Percentiles rank a stretch among this genome's conserved stretches.
Conservation (phyloP, 1,140 invertebrate species). For the Ips nitidus region DNA sequence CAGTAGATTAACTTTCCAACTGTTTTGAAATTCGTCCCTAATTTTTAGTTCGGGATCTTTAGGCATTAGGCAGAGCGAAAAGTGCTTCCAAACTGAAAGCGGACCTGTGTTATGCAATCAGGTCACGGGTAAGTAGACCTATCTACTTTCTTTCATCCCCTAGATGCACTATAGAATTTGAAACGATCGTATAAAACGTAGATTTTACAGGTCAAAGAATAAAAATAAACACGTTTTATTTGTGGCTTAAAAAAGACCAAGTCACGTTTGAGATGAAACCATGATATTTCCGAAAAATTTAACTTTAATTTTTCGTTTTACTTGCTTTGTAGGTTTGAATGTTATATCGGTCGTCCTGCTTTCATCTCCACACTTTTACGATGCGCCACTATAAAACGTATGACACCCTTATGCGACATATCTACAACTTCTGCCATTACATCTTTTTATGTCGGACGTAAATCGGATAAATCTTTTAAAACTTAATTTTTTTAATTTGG, state of each 20-base stretch:
- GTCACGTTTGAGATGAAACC: slow-evolving; percentile 3
- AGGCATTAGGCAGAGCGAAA: too few species aligned
- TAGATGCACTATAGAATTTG: slow-evolving; percentile 13
- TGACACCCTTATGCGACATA: slow-evolving; percentile 4
- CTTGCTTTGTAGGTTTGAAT: not conserved
- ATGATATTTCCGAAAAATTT: slow-evolving; percentile 5
- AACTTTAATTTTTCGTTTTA: not conserved
- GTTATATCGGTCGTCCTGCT: slow-evolving; percentile 2
- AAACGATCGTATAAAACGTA: slow-evolving; percentile 11
- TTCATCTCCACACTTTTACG: not conserved
- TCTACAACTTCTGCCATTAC: slow-evolving; percentile 6
- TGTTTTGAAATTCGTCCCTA: too few species aligned
- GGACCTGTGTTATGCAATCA: slow-evolving; percentile 10
- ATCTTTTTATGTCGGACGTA: not conserved
- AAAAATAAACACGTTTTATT: slow-evolving; percentile 4
- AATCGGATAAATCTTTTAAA: slow-evolving; percentile 1
- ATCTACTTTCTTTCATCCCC: slow-evolving; percentile 16
- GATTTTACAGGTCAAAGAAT: slow-evolving; percentile 3
- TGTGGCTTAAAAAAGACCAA: not conserved
- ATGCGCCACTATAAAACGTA: slow-evolving; percentile 6
- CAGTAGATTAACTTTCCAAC: too few species aligned
- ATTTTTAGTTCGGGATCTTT: too few species aligned
- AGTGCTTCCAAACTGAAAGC: not conserved
- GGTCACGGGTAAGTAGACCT: slow-evolving; percentile 9
- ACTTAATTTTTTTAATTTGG: not conserved